Evolutionary conservation across 1,140 invertebrate genomes (phyloP).

Genomic region (Coptotermes formosanus): DNA sequence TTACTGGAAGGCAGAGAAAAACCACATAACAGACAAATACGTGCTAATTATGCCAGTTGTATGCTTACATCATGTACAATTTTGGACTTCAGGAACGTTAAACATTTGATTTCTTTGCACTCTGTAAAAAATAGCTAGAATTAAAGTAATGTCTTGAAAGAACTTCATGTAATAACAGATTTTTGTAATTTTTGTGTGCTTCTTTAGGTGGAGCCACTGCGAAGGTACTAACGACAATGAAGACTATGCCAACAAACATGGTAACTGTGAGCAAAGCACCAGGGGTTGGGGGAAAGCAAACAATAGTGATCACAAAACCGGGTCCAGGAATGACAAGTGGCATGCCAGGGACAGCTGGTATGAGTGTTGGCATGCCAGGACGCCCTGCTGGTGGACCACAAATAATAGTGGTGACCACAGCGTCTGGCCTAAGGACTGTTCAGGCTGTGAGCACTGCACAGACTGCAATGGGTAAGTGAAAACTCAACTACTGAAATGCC

Average conservation of each 20-base stretch:
- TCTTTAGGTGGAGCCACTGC: conserved; percentile 22
- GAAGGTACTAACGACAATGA: conserved; percentile 62
- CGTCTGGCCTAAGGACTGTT: conserved; percentile 60
- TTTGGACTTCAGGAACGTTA: too few relatives aligned
- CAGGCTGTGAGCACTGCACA: conserved; percentile 62
- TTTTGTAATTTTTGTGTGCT: not conserved
- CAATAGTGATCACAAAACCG: conserved; percentile 65
- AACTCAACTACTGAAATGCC: not conserved
- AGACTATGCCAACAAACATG: conserved; percentile 64
- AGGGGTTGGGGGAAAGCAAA: conserved; percentile 54
- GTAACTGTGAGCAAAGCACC: conserved; percentile 65
- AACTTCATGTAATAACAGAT: too few relatives aligned
- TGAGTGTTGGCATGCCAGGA: conserved; percentile 51
- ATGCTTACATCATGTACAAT: too few relatives aligned
- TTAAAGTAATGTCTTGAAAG: too few relatives aligned
- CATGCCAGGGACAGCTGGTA: conserved; percentile 10
- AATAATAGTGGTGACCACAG: conserved; percentile 71
- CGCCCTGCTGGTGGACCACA: conserved; percentile 56
- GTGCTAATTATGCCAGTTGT: too few relatives aligned
- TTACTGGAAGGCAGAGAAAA: too few relatives aligned
- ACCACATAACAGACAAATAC: too few relatives aligned
- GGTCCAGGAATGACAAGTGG: conserved; percentile 45
- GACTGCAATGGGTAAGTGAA: conserved; percentile 43
- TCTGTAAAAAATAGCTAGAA: too few relatives aligned
- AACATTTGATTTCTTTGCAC: too few relatives aligned